phyloP scores from a whole-genome alignment of 2,888 invertebrate species.

The Drosophila anomelani region DNA sequence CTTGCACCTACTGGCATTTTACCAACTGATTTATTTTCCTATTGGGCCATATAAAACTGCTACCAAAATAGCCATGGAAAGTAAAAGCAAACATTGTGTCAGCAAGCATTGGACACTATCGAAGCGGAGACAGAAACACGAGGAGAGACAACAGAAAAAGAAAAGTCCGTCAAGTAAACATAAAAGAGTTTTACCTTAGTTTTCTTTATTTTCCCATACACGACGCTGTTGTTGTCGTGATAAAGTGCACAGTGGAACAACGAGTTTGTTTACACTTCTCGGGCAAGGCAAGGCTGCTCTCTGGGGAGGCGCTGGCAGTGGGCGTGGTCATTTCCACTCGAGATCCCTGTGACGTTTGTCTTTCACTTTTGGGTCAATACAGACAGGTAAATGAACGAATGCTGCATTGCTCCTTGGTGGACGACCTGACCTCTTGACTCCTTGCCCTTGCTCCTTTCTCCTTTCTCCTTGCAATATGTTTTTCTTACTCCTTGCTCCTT shows the following conservation, averaged over 20 bases:
- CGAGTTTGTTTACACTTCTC: slow-evolving; percentile 48
- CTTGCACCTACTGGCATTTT: not conserved
- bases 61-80: slow-evolving; percentile 35
- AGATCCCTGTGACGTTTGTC: slow-evolving; percentile 20
- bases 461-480: too few relatives aligned
- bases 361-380: slow-evolving; percentile 45
- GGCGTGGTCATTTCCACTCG: slow-evolving; percentile 11
- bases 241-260: slow-evolving; percentile 46
- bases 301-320: slow-evolving; percentile 12
- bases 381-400: slow-evolving; percentile 39
- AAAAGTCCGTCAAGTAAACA: slow-evolving; percentile 34
- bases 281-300: not conserved
- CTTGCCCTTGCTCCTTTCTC: not conserved
- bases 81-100: slow-evolving; percentile 41
- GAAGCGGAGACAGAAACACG: slow-evolving; percentile 8
- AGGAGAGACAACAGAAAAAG: not conserved
- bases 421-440: slow-evolving; percentile 54
- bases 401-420: slow-evolving; percentile 34
- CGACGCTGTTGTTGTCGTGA: slow-evolving; percentile 10
- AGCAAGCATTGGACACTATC: slow-evolving; percentile 42
- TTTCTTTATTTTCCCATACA: slow-evolving; percentile 9
- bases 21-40: slow-evolving; percentile 5
- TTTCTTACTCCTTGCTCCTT: not conserved
- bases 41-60: slow-evolving; percentile 2
- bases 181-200: slow-evolving; percentile 18